Evolutionary conservation across 2,888 invertebrate species (phyloP).

Genomic region (Frankliniella intonsa): DNA sequence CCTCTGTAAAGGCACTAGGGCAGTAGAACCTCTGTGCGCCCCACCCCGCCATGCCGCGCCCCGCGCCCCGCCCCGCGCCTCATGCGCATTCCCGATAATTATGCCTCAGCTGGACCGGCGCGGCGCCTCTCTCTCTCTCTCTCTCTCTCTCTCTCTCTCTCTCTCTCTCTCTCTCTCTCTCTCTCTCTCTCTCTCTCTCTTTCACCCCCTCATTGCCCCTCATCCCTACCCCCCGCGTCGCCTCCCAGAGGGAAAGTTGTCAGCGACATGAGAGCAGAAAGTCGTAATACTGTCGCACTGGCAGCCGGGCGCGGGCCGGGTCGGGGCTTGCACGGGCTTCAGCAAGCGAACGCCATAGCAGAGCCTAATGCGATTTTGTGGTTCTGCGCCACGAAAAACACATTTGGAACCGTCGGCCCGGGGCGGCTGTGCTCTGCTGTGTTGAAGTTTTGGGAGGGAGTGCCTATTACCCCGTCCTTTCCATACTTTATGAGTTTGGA

Average conservation of each 20-base stretch:
- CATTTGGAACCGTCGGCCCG: neutral
- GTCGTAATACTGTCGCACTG: neutral
- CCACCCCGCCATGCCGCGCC: too few species aligned
- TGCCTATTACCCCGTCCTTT: neutral
- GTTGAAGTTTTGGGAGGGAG: constrained; percentile 9
- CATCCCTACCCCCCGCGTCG: too few species aligned
- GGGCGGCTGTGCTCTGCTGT: too few species aligned
- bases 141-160: neutral
- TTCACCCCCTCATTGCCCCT: too few species aligned
- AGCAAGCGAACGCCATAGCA: too few species aligned
- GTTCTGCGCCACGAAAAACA: neutral
- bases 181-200: too few species aligned
- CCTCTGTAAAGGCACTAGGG: too few species aligned
- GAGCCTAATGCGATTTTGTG: neutral
- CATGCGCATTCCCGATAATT: too few species aligned
- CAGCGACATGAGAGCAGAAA: neutral
- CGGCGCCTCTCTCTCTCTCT: neutral
- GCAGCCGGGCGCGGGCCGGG: neutral
- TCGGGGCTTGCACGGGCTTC: neutral
- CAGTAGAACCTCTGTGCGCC: too few species aligned
- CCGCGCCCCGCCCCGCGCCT: too few species aligned
- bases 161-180: neutral
- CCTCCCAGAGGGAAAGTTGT: too few species aligned
- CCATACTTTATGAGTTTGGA: neutral
- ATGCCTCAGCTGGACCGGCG: too few species aligned